Evolutionary conservation across 2,888 invertebrate species (phyloP).

Genomic region (Encarsia formosa): DNA sequence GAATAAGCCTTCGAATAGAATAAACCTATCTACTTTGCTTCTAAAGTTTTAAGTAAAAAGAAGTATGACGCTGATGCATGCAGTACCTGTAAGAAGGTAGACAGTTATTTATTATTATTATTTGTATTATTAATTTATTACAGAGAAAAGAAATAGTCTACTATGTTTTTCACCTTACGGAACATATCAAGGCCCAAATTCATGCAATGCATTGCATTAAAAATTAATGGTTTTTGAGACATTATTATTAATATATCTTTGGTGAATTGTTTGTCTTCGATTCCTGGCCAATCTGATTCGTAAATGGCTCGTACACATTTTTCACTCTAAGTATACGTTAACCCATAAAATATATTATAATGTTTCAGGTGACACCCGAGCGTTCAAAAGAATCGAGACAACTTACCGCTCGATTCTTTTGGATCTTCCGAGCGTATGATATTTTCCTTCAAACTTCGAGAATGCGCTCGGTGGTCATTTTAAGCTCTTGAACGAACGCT

Average conservation of each 20-base stretch:
- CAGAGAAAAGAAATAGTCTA: neutral
- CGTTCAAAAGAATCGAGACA: too few relatives aligned
- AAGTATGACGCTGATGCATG: constrained; percentile 31
- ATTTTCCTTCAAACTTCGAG: too few relatives aligned
- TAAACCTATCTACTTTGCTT: too few relatives aligned
- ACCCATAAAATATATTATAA: too few relatives aligned
- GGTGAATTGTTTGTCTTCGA: constrained; percentile 24
- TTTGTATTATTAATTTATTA: too few relatives aligned
- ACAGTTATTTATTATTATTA: neutral
- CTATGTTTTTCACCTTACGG: constrained; percentile 6
- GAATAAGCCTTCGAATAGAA: too few relatives aligned
- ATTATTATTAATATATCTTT: constrained; percentile 30
- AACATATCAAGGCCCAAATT: constrained; percentile 17
- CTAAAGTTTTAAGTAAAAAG: constrained; percentile 27
- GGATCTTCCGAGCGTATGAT: too few relatives aligned
- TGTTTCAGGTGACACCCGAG: too few relatives aligned
- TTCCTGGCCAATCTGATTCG: constrained; percentile 30
- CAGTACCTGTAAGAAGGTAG: constrained; percentile 25
- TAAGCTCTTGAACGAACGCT: too few relatives aligned
- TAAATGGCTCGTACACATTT: constrained; percentile 32
- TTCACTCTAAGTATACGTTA: constrained; percentile 31
- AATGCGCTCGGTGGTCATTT: too few relatives aligned
- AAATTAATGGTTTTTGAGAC: constrained; percentile 31
- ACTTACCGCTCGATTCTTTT: too few relatives aligned
- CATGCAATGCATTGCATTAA: constrained; percentile 26